Evolutionary conservation across 2,797 vertebrate genomes (phyloP).

Genomic region (Mustela erminea): DNA sequence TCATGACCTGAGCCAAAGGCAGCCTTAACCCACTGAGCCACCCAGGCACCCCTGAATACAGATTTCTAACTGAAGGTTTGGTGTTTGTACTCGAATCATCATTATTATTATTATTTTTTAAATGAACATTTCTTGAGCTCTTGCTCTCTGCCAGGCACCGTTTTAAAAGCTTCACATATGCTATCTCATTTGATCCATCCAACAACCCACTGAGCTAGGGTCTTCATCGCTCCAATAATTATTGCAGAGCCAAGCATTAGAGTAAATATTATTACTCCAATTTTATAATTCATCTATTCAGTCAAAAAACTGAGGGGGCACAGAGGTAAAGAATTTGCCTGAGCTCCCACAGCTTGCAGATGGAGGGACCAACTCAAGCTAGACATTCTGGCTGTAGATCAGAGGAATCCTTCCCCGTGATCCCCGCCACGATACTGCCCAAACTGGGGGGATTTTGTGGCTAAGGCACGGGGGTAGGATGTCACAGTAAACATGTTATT

Average conservation of each 20-base stretch:
- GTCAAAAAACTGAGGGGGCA: constrained; percentile 13
- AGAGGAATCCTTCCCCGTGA: neutral
- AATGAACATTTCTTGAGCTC: neutral
- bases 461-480: neutral
- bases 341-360: neutral
- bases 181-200: constrained; percentile 11
- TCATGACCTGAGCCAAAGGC: neutral
- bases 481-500: constrained; percentile 34
- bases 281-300: constrained; percentile 50
- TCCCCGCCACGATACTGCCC: neutral
- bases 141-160: neutral
- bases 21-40: neutral
- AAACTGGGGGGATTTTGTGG: neutral
- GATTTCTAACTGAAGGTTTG: constrained; percentile 15
- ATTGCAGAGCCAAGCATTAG: neutral
- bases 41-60: neutral
- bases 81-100: neutral
- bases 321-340: neutral
- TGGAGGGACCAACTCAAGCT: neutral
- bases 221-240: neutral
- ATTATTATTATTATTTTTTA: neutral
- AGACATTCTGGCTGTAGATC: neutral
- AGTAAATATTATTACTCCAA: constrained; percentile 25
- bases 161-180: neutral
- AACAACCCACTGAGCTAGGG: neutral